phyloP scores from a whole-genome alignment of 2,888 invertebrate genomes.

The Drosophila emarginata region DNA sequence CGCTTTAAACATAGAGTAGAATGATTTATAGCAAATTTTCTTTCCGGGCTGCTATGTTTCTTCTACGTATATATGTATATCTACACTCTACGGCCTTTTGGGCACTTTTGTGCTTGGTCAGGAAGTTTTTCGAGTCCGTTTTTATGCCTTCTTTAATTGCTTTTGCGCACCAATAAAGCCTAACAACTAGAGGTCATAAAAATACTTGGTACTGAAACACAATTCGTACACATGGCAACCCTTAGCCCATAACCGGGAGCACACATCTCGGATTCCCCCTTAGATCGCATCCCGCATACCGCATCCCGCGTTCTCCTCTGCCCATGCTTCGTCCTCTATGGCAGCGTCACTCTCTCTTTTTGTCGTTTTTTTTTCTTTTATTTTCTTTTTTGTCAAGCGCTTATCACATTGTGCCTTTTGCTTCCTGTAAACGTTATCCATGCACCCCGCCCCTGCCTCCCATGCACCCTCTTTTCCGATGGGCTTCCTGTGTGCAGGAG shows the following conservation, averaged over 20 bases:
- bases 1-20: slow-evolving; percentile 2
- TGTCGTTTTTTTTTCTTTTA: no score
- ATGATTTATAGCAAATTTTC: not conserved
- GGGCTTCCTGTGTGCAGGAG: slow-evolving; percentile 53
- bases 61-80: not conserved
- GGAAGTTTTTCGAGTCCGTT: slow-evolving; percentile 18
- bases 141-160: slow-evolving; percentile 50
- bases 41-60: not conserved
- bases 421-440: slow-evolving; percentile 67
- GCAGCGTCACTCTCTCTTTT: slow-evolving; percentile 20
- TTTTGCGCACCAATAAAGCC: slow-evolving; percentile 52
- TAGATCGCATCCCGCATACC: not conserved
- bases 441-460: slow-evolving; percentile 43
- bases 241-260: not conserved
- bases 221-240: slow-evolving; percentile 17
- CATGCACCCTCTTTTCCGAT: slow-evolving; percentile 9
- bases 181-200: slow-evolving; percentile 51
- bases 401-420: slow-evolving; percentile 66
- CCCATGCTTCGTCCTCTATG: slow-evolving; percentile 27
- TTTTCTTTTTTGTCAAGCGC: slow-evolving; percentile 31
- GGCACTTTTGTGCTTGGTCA: slow-evolving; percentile 7
- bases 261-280: not conserved
- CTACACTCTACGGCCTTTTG: slow-evolving; percentile 12
- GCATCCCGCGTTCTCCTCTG: slow-evolving; percentile 5
- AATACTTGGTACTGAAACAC: slow-evolving; percentile 37